Evolutionary conservation across 1,140 invertebrate genomes (phyloP).

Genomic region (Papilio polytes): DNA sequence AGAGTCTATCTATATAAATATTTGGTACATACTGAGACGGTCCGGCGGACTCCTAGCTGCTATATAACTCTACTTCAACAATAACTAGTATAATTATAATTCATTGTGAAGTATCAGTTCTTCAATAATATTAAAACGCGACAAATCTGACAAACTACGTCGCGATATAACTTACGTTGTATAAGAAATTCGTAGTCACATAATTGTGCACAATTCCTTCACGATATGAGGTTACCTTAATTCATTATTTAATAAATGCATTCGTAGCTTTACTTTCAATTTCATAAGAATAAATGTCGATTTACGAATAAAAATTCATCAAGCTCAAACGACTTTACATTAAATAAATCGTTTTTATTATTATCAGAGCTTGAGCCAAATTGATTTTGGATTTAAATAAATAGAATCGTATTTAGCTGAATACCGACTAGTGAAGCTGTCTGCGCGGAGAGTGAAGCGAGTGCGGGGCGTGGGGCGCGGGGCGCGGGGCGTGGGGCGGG

Average conservation of each 20-base stretch:
- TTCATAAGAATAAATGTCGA: not conserved
- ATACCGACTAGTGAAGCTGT: conserved; percentile 24
- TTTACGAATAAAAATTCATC: not conserved
- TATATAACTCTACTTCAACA: conserved; percentile 74
- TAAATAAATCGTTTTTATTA: not conserved
- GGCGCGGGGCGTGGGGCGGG: not conserved
- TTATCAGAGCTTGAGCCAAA: not conserved
- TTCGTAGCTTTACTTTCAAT: conserved; percentile 37
- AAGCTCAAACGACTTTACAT: not conserved
- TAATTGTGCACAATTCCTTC: conserved; percentile 78
- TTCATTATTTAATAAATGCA: conserved; percentile 70
- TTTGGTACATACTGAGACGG: conserved; percentile 31
- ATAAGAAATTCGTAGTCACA: conserved; percentile 76
- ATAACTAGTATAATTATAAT: conserved; percentile 60
- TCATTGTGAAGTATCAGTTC: conserved; percentile 62
- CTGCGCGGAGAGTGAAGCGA: conserved; percentile 6
- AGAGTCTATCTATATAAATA: conserved; percentile 38
- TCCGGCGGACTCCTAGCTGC: conserved; percentile 47
- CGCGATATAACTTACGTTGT: conserved; percentile 57
- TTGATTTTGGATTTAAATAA: not conserved
- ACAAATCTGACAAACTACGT: conserved; percentile 53
- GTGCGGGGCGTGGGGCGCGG: too few relatives aligned
- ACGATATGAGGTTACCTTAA: conserved; percentile 64
- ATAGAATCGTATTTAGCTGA: conserved; percentile 11
- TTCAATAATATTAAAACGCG: conserved; percentile 58